phyloP scores from a whole-genome alignment of 2,797 vertebrate genomes.

The Heteromormyrus szaboi region DNA sequence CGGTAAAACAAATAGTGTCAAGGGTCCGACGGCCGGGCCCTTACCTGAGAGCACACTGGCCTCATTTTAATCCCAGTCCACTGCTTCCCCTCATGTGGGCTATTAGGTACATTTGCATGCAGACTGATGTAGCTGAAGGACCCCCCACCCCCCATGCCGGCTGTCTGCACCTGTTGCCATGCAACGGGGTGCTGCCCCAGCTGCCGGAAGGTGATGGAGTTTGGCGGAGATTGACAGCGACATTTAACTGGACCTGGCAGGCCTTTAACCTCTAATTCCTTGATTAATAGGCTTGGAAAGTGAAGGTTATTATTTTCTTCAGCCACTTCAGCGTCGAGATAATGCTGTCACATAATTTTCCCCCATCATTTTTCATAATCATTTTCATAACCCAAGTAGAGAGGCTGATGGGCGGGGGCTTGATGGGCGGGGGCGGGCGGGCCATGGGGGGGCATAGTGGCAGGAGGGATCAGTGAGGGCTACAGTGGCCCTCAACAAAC shows the following conservation, averaged over 20 bases:
- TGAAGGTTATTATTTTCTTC: constrained; percentile 57
- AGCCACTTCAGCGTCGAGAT: constrained; percentile 52
- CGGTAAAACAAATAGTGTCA: neutral
- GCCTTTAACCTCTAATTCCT: constrained; percentile 51
- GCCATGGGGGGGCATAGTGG: neutral
- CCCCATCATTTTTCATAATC: constrained; percentile 60
- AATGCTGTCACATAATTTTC: constrained; percentile 52
- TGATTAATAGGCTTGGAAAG: constrained; percentile 52
- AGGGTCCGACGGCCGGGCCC: neutral
- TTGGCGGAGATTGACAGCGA: constrained; percentile 52
- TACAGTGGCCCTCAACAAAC: constrained; percentile 50
- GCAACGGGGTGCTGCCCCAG: constrained; percentile 33
- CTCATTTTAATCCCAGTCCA: neutral
- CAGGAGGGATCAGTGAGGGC: neutral
- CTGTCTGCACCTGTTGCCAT: constrained; percentile 44
- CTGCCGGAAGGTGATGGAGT: neutral
- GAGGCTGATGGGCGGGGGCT: constrained; percentile 32
- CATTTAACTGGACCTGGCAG: constrained; percentile 57
- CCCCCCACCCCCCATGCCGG: neutral
- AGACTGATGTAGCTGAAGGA: neutral
- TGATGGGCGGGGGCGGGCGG: neutral
- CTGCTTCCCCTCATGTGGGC: neutral
- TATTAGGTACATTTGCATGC: neutral
- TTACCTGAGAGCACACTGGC: neutral
- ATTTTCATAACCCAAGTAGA: constrained; percentile 50